Evolutionary conservation across 2,797 vertebrate genomes (phyloP).

Genomic region (Sebastes hubbsi): DNA sequence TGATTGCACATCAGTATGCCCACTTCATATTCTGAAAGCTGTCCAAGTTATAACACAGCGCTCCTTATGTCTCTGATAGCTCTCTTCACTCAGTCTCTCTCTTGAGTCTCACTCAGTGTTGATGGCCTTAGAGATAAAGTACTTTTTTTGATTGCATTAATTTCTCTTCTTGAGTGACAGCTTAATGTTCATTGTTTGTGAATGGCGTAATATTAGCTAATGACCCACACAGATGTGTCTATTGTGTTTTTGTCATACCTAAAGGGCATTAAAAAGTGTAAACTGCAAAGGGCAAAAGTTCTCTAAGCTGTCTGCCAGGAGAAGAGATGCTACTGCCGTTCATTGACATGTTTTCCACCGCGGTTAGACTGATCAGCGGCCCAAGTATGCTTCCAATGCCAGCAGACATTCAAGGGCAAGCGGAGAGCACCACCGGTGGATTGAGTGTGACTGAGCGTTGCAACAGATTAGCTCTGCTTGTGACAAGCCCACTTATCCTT

Average conservation of each 20-base stretch:
- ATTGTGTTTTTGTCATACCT: constrained; percentile 17
- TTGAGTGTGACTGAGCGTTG: constrained; percentile 83
- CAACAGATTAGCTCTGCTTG: constrained; percentile 83
- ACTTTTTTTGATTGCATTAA: constrained; percentile 29
- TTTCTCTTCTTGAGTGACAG: constrained; percentile 48
- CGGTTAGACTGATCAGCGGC: constrained; percentile 66
- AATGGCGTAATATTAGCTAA: constrained; percentile 32
- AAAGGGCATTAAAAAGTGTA: constrained; percentile 22
- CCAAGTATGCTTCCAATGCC: constrained; percentile 68
- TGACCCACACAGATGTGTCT: constrained; percentile 18
- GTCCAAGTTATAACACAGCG: constrained; percentile 63
- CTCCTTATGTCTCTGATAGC: constrained; percentile 62
- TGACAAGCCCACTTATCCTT: constrained; percentile 82
- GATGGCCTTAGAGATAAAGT: constrained; percentile 48
- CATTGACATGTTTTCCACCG: constrained; percentile 71
- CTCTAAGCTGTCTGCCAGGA: constrained; percentile 33
- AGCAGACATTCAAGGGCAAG: constrained; percentile 81
- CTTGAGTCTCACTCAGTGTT: constrained; percentile 41
- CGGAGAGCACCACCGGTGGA: constrained; percentile 70
- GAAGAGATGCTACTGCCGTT: constrained; percentile 33
- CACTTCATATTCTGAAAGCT: constrained; percentile 67
- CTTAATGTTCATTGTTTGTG: constrained; percentile 15
- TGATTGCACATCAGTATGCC: constrained; percentile 65
- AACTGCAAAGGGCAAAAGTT: constrained; percentile 61
- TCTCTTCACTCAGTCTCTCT: constrained; percentile 53